Evolutionary conservation across 1,140 invertebrate species (phyloP).

Genomic region (Magallana gigas): DNA sequence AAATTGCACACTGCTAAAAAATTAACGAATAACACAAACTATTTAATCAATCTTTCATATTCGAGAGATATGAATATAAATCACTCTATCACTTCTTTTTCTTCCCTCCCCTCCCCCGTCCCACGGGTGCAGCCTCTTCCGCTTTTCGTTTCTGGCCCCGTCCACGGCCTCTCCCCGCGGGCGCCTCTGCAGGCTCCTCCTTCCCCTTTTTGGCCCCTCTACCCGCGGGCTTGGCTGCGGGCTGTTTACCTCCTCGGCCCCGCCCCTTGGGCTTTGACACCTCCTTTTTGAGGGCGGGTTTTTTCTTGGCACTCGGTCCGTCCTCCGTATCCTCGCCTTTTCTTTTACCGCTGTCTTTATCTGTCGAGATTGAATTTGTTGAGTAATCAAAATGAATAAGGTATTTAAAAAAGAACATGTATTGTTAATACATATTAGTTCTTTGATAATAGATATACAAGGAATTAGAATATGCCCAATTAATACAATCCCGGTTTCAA

Average conservation of each 20-base stretch:
- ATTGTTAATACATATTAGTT: too few relatives aligned
- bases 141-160: constrained; percentile 1
- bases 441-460: too few relatives aligned
- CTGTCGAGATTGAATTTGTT: not conserved
- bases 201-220: constrained; percentile 47
- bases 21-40: too few relatives aligned
- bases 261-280: constrained; percentile 40
- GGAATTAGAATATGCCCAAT: too few relatives aligned
- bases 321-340: not conserved
- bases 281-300: constrained; percentile 33
- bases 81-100: constrained; percentile 38
- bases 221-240: constrained; percentile 43
- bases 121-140: constrained; percentile 13
- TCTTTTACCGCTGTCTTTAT: constrained; percentile 26
- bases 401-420: too few relatives aligned
- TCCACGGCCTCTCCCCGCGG: constrained; percentile 15
- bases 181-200: constrained; percentile 9
- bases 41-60: too few relatives aligned
- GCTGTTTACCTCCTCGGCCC: not conserved
- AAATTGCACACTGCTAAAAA: too few relatives aligned
- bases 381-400: too few relatives aligned
- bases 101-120: constrained; percentile 30
- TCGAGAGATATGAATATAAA: too few relatives aligned
- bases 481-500: too few relatives aligned
- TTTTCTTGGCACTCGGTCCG: constrained; percentile 5